Conservation (phyloP, 35 echinoderm and acorn worm species). For the Anneissia japonica region DNA sequence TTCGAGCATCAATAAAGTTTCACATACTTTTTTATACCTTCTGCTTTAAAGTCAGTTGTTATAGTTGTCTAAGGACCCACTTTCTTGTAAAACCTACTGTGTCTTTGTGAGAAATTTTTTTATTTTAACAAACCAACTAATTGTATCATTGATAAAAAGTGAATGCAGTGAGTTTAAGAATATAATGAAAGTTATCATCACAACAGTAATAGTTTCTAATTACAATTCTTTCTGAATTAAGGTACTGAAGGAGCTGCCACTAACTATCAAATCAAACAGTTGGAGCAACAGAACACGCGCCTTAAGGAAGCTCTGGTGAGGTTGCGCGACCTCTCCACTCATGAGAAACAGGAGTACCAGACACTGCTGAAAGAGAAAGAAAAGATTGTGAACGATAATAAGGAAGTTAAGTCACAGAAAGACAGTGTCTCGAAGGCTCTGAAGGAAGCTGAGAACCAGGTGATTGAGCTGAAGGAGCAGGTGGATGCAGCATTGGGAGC, state of each 20-base stretch:
- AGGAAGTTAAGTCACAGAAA: conserved; percentile 68
- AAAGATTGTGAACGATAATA: conserved; percentile 62
- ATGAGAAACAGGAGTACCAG: conserved; percentile 97
- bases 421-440: conserved; percentile 77
- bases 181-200: too few species aligned
- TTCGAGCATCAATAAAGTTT: too few species aligned
- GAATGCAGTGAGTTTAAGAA: too few species aligned
- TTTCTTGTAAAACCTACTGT: too few species aligned
- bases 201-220: too few species aligned
- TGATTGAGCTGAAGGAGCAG: conserved; percentile 96
- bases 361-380: conserved; percentile 87
- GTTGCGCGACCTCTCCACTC: conserved; percentile 87
- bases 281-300: conserved; percentile 89
- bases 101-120: too few species aligned
- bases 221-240: neutral
- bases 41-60: too few species aligned
- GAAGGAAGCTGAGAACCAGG: conserved; percentile 74
- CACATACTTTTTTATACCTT: too few species aligned
- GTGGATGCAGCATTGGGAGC: conserved; percentile 96
- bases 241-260: conserved; percentile 92
- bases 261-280: conserved; percentile 86
- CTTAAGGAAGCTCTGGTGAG: conserved; percentile 98
- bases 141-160: too few species aligned
- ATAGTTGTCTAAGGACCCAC: too few species aligned
- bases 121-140: too few species aligned